A percentile compares a stretch with the other conserved stretches of the same genome.
These are phyloP conservation scores for Aptenodytes patagonicus DNA, from an alignment of 2,113 vertebrate genomes.

Conservation along the genomic window DNA sequence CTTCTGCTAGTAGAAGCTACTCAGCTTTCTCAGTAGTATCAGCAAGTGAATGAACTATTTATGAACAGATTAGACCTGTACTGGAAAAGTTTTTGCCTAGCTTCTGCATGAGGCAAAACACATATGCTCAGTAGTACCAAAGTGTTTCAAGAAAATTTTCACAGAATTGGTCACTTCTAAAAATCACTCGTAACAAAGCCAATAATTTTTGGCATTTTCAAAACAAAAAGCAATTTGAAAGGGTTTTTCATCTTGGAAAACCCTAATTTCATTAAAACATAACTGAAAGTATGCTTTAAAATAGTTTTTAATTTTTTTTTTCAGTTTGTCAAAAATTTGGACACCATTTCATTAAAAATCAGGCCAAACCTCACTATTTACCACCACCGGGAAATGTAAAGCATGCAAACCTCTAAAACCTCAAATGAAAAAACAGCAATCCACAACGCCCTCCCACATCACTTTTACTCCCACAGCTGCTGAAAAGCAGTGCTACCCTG, in stretches of 20 bases:
- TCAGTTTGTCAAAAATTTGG: neutral
- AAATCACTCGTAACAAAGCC: neutral
- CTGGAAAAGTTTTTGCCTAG: neutral
- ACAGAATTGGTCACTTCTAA: neutral
- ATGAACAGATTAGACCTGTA: neutral
- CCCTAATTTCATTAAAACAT: neutral
- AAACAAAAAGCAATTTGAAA: neutral
- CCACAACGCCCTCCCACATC: neutral
- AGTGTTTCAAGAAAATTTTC: neutral
- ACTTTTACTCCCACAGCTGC: neutral
- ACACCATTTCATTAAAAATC: neutral
- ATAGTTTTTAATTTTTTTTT: neutral
- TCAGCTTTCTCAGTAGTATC: neutral
- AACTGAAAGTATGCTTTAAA: neutral
- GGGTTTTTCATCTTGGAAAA: neutral
- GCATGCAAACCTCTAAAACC: neutral
- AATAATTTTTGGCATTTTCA: neutral
- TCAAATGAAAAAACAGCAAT: neutral
- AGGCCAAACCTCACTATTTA: neutral
- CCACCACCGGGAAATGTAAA: neutral
- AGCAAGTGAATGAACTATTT: neutral
- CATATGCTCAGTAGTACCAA: neutral
- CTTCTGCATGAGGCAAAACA: neutral
- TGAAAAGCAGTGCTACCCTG: neutral
- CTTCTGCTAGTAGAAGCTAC: neutral